A percentile compares a stretch with the other conserved stretches of the same genome.
These are phyloP conservation scores for Salvelinus fontinalis DNA, from an alignment of 2,113 vertebrate genomes.

Conservation along the genomic window DNA sequence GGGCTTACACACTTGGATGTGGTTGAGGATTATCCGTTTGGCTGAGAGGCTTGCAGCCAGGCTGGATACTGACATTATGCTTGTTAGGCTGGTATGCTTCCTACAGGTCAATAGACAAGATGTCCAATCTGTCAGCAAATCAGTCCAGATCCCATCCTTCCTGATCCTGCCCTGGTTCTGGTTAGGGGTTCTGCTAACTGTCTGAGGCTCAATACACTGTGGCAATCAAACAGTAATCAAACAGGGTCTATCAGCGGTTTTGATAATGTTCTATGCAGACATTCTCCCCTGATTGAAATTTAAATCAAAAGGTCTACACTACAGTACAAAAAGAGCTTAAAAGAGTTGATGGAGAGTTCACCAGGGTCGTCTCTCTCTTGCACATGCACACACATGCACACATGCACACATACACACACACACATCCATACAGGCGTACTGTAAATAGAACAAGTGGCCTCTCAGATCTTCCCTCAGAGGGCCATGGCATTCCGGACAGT, in stretches of 20 bases:
- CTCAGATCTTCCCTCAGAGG: constrained; percentile 26
- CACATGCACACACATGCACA: neutral
- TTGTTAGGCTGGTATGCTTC: constrained; percentile 4
- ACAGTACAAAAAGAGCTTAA: constrained; percentile 26
- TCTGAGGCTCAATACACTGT: neutral
- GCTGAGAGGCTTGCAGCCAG: neutral
- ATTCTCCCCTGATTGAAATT: neutral
- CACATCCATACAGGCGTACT: neutral
- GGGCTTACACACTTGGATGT: neutral
- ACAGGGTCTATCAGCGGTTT: neutral
- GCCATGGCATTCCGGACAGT: constrained; percentile 27
- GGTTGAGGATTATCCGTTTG: constrained; percentile 30
- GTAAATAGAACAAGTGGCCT: constrained; percentile 5
- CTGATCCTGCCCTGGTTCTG: neutral
- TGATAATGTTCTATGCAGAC: neutral
- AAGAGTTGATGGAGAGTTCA: neutral
- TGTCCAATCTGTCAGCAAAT: constrained; percentile 15
- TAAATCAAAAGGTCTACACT: neutral
- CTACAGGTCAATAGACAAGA: constrained; percentile 14
- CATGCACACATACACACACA: neutral
- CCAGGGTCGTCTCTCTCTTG: neutral
- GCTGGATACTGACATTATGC: neutral
- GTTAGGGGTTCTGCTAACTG: neutral
- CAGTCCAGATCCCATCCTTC: neutral
- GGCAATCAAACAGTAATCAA: neutral